A percentile compares a stretch with the other conserved stretches of the same genome.
phyloP scores from a whole-genome alignment of 1,140 invertebrate species.

The Phortica variegata region DNA sequence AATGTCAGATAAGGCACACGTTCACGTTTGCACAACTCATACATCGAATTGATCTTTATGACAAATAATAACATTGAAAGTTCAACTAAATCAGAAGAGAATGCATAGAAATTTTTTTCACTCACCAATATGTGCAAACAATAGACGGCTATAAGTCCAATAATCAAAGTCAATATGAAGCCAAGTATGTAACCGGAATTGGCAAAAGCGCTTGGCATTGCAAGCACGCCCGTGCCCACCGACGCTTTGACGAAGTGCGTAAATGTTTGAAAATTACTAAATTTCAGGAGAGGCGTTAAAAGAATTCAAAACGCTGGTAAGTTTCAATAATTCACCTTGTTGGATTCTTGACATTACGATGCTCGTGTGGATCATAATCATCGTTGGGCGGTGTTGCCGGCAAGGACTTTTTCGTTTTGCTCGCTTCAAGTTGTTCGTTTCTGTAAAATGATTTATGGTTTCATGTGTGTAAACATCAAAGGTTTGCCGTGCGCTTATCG shows the following conservation, averaged over 20 bases:
- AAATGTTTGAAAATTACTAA: slow-evolving; percentile 67
- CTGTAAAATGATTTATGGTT: too few species aligned
- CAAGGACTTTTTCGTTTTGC: too few species aligned
- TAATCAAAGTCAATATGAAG: slow-evolving; percentile 62
- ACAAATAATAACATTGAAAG: not conserved
- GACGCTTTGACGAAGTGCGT: slow-evolving; percentile 72
- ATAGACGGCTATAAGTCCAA: slow-evolving; percentile 66
- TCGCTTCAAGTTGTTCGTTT: too few species aligned
- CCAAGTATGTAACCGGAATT: slow-evolving; percentile 70
- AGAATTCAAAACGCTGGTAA: not conserved
- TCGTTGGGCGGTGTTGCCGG: slow-evolving; percentile 26
- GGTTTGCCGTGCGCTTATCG: too few species aligned
- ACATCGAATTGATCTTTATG: slow-evolving; percentile 61
- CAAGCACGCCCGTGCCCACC: slow-evolving; percentile 76
- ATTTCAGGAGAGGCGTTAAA: slow-evolving; percentile 14
- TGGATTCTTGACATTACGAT: slow-evolving; percentile 68
- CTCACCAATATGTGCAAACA: slow-evolving; percentile 69
- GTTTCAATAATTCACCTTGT: slow-evolving; percentile 67
- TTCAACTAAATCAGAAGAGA: not conserved
- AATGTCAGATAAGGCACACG: slow-evolving; percentile 65
- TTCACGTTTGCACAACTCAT: slow-evolving; percentile 60
- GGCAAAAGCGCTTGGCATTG: slow-evolving; percentile 76
- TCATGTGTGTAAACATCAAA: too few species aligned
- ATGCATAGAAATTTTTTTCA: slow-evolving; percentile 7
- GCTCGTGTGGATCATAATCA: slow-evolving; percentile 66